Base-by-base conservation (phyloP, 1,140 invertebrate species). In the Eupeodes corollae region DNA sequence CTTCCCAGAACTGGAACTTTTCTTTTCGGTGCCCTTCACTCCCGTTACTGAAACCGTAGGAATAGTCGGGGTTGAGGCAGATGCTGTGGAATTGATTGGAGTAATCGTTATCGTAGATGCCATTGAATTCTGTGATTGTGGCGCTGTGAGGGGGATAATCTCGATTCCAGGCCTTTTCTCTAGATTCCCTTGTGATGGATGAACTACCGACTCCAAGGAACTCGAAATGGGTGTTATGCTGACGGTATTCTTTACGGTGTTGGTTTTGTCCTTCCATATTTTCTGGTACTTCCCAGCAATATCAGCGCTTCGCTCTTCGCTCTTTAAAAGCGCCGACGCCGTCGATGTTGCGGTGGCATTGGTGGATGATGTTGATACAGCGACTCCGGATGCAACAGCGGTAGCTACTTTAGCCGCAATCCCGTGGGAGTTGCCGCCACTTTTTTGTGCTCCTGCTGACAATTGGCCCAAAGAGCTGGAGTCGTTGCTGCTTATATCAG, bases 361-460 rank as follows among this genome's bases (percentile, higher is more conserved):
- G 43, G 49, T 37, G 47, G 42, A 42, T 48, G 37, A 34, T 49
- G 45, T 34, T 48, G 50, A 26, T 41, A 35, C 32, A 41, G 38
- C 32, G 18, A 41, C 37, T 46, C 38, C 40, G 9, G 34, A 38
- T 16, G 21, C 37, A 15, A 30, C 39, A 34, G 19, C 31, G 89
- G 69, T 71, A 89, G 86, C 16, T 75, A 71, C 70, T 89, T 86
- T 15, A 90, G 61, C 12, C 83, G 83, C 58, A 86, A 82, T 21
- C 88, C 61, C 35, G 86, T 83, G 52, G 81, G 77, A 56, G 82
- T 88, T 5, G 83, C 84, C 70, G 88, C 87, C 37, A 77, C 79
- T 68, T 88, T 89, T 6, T 80, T 79, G 72, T 89, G 91, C 70
- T 91, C 91, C 58, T 95, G 89, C 21, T 26, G 21, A 26, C 21